Evolutionary conservation across 2,888 invertebrate species (phyloP), one percentile per base, ranked within the genome.

Genomic region (Drosophila tripunctata): DNA sequence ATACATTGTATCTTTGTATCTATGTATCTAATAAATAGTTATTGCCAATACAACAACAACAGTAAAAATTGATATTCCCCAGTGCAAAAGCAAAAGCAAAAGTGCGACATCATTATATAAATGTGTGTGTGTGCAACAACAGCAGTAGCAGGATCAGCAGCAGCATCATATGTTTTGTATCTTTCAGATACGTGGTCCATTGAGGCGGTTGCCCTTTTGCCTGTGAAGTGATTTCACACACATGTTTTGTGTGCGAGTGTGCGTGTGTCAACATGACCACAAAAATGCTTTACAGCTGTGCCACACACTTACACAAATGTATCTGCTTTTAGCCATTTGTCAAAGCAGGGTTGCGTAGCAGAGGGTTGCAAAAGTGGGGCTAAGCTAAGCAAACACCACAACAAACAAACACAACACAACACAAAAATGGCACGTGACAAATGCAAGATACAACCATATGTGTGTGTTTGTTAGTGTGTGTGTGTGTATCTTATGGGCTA

Each of bases 31-130:
- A 88, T 86, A 88, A 88, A 88, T 88, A 85, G 87, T 87, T 86
- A 88, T 87, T 75, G 79, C 72, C 76, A 72, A 71, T 75, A 72
- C 83, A 78, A 54, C 54, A 78, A 54, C 54, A 61, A 50, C 60
- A 71, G 56, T 48, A 67, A 86, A 83, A 80, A 84, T 87, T 87
- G 88, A 85, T 87, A 84, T 84, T 84, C 84, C 86, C 86, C 58
- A 47, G 67, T 56, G 72, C 15, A 62, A 40, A 27, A 38, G 8
- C 12, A 17, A 50, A 45, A 75, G 65, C 67, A 77, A 88, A 88
- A 88, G 71, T 85, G 87, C 87, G 76, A 85, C 83, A 88, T 87
- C 87, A 87, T 87, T 87, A 87, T 75, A 87, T 85, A 80, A 88
- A 85, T 80, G 87, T 66, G 57, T 58, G 44, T 78, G 78, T 48